phyloP scores from a whole-genome alignment of 2,113 vertebrate genomes.

The Myiopsitta monachus region DNA sequence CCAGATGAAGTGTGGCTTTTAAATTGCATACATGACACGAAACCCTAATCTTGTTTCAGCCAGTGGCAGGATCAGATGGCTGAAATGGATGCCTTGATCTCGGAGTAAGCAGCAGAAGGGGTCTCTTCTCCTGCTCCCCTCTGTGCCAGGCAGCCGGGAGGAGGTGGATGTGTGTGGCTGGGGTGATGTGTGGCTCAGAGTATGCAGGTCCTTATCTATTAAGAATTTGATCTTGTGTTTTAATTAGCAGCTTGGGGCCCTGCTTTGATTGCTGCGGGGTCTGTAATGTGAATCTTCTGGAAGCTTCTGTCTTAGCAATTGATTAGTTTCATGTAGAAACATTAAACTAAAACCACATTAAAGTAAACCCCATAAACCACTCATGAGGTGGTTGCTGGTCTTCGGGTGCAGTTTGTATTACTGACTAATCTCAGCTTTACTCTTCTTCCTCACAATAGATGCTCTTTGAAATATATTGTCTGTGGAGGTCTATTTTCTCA shows the following conservation, averaged over 20 bases:
- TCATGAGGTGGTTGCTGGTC: not conserved
- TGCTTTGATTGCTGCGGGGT: not conserved
- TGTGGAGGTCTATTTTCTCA: not conserved
- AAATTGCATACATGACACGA: not conserved
- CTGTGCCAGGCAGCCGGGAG: not conserved
- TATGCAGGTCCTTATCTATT: not conserved
- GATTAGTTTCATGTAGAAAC: not conserved
- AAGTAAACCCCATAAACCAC: not conserved
- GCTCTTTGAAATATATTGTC: not conserved
- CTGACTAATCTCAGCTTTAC: not conserved
- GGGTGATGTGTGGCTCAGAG: not conserved
- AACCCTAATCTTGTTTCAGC: constrained; percentile 5
- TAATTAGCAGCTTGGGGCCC: not conserved
- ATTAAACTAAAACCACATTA: not conserved
- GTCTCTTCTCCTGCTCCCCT: not conserved
- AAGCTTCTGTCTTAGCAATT: not conserved
- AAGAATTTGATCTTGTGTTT: not conserved
- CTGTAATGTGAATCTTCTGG: not conserved
- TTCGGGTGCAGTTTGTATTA: not conserved
- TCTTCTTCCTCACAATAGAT: not conserved
- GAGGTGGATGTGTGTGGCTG: not conserved
- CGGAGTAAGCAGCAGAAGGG: not conserved
- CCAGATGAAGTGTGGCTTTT: constrained; percentile 10
- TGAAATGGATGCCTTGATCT: not conserved
- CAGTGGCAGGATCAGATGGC: constrained; percentile 2